Conservation (phyloP, 2,113 vertebrate species). For the Anoura caudifer region DNA sequence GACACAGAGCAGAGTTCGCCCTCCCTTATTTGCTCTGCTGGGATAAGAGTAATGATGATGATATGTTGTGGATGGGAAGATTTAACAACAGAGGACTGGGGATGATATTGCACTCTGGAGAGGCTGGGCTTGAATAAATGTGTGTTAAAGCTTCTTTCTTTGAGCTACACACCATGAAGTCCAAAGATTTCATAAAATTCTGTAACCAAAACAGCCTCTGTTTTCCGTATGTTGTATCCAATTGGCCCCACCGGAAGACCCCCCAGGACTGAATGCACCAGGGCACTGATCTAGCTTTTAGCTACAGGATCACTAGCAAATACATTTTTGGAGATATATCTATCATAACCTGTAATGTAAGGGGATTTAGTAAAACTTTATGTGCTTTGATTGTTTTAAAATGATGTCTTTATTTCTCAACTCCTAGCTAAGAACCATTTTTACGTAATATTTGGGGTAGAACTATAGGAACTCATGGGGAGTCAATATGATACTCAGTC, state of each 20-base stretch:
- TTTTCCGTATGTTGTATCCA: background rate
- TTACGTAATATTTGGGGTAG: background rate
- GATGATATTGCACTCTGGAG: background rate
- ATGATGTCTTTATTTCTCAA: background rate
- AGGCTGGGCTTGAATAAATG: background rate
- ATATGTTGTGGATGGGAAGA: fast-evolving
- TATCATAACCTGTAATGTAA: background rate
- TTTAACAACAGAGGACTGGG: background rate
- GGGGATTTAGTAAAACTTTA: background rate
- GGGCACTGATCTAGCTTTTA: background rate
- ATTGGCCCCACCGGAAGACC: background rate
- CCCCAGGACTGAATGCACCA: background rate
- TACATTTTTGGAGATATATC: background rate
- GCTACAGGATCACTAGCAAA: background rate
- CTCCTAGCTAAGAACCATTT: background rate
- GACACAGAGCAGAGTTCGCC: background rate
- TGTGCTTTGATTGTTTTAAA: background rate
- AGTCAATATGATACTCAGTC: background rate
- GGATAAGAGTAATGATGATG: background rate
- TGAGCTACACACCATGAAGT: background rate
- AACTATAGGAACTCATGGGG: background rate
- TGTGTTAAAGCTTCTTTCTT: background rate
- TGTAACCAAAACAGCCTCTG: background rate
- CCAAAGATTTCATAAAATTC: background rate
- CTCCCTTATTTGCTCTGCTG: background rate